Base-by-base conservation (phyloP, 2,888 invertebrate species). In the Hemistola chrysoprasaria region DNA sequence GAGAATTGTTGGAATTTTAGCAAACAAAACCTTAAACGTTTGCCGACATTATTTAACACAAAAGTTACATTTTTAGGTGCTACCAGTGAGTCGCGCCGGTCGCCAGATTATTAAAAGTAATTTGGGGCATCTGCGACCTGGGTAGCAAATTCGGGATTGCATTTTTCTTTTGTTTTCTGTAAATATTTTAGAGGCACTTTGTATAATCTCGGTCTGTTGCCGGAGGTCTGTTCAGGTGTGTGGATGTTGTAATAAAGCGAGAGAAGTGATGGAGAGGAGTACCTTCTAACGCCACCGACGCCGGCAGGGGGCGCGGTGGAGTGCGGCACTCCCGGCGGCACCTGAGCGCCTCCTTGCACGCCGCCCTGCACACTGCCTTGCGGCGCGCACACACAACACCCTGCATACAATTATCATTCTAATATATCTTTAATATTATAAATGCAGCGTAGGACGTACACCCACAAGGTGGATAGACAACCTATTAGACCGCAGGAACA, bases 241-340 rank as follows among this genome's bases (percentile, higher is more conserved):
- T 16, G 16, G 4, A 16, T 2, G 16, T n/a, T n/a, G 16, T 4
- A 16, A 4, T 16, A 4, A 16, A 16, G 16, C 4, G 16, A 2
- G 16, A 32, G 31, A 40, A 34, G 28, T 27, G 40, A 28, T 35
- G 24, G 23, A 35, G 7, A 32, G 42, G 59, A n/a, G 67, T 85
- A 89, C 80, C 90, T 89, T 69, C 92, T 86, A 45, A 92, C 78
- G 56, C 92, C 92, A 57, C 92, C 92, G 62, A 91, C 90, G 56
- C 91, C 91, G 49, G 87, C 84, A 49, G 90, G 87, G 51, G 85
- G 83, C 62, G 85, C 85, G 53, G 88, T 85, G 60, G 87, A 83
- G 77, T 86, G 88, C 62, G 87, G 84, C 56, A 83, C 84, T 41
- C 86, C 84, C 45, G 80, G 84, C 47, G 85, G 87, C 66, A 85